phyloP scores from a whole-genome alignment of 2,888 invertebrate genomes.

The Nineta flava region DNA sequence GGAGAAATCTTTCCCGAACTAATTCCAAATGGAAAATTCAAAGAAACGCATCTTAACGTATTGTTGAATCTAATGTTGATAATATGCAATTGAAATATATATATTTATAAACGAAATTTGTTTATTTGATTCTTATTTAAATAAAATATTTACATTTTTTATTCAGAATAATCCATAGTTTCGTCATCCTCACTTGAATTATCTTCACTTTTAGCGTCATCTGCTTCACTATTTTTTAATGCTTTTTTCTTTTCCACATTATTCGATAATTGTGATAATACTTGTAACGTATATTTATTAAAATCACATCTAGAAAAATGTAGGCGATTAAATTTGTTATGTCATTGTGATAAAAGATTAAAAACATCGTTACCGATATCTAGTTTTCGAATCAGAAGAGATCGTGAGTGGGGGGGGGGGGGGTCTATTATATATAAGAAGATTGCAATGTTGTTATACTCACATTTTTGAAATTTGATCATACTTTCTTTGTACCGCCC shows the following conservation, averaged over 20 bases:
- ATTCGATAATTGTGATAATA: constrained; percentile 30
- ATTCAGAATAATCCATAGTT: not conserved
- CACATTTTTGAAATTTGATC: constrained; percentile 74
- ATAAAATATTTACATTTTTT: not conserved
- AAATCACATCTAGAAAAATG: constrained; percentile 55
- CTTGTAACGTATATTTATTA: constrained; percentile 70
- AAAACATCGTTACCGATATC: constrained; percentile 3
- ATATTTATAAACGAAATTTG: not conserved
- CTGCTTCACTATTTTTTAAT: constrained; percentile 20
- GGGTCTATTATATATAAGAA: too few species aligned
- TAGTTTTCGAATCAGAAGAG: too few species aligned
- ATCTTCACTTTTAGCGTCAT: constrained; percentile 21
- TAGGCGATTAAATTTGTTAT: too few species aligned
- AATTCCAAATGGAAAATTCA: not conserved
- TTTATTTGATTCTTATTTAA: not conserved
- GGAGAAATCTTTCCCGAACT: not conserved
- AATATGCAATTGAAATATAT: not conserved
- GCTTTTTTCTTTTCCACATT: constrained; percentile 31
- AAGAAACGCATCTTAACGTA: not conserved
- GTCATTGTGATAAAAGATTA: too few species aligned
- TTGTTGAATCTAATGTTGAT: too few species aligned
- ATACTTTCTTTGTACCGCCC: constrained; percentile 60
- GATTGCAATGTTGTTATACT: too few species aligned
- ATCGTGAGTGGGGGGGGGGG: too few species aligned
- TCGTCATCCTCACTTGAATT: constrained; percentile 13